Base-by-base conservation (phyloP, 2,113 vertebrate genomes). In the Origma solitaria region DNA sequence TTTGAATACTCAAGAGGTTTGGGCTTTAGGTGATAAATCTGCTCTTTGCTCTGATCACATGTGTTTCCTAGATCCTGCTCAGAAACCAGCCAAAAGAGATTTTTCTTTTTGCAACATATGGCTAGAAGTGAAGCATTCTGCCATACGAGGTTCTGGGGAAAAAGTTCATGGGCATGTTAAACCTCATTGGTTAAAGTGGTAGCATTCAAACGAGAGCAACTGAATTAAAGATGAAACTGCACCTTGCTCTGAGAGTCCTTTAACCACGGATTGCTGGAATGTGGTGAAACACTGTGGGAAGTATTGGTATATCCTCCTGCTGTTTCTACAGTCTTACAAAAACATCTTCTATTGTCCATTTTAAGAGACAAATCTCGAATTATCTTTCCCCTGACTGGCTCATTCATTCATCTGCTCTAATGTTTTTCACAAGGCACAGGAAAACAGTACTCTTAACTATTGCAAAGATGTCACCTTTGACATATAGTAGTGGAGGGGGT, bases 391-490 rank as follows among this genome's bases (percentile, higher is more conserved):
- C 62, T 88, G 30, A 85, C 23, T 61, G 21, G 14, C 30, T 79
- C 45, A 38, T n/a, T 77, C 49, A 90, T 95, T 88, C 66, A 69
- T 88, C 85, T 90, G 21, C 37, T 22, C 21, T 80, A 83, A 93
- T 66, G 18, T 38, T 77, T 94, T 93, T 90, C 35, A 54, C 27
- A 73, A 93, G 21, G 38, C 33, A 66, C 33, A 54, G 42, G 35
- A 80, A 80, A 70, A 71, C 86, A 40, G 7, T 37, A 19, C 33
- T 62, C 33, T 40, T 56, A 86, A 66, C 58, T 93, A 50, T 66
- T 88, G 64, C 58, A 88, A 80, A 90, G 86, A 58, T 77, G 53
- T 70, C 71, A 83, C 80, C 82, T 92, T 83, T 95, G 92, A 83
- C 90, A 83, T 44, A 22, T 15, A 18, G 73, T 31, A 37, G 69